These are phyloP conservation scores for Furcifer pardalis DNA, from an alignment of 2,797 vertebrate species.

Conservation along the genomic window DNA sequence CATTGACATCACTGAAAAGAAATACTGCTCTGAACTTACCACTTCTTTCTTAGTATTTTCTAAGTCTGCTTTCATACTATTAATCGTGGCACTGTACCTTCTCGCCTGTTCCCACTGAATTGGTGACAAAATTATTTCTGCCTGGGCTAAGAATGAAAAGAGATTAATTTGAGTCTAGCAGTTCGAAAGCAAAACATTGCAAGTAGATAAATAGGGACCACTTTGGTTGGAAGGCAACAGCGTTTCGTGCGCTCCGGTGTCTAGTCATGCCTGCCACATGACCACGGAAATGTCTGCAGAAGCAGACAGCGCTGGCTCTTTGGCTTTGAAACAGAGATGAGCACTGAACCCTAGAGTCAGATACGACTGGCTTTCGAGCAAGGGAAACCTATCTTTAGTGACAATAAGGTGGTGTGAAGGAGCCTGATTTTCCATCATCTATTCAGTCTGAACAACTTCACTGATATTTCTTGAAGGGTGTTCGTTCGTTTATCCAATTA, in stretches of 20 bases:
- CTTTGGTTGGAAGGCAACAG: no score
- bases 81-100: conserved; percentile 59
- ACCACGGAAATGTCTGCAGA: no score
- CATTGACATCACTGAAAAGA: background rate
- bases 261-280: no score
- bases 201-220: no score
- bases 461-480: background rate
- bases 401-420: background rate
- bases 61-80: conserved; percentile 68
- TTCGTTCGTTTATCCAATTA: background rate
- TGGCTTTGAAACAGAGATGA: no score
- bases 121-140: conserved; percentile 81
- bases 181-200: no score
- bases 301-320: no score
- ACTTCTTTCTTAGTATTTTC: conserved; percentile 61
- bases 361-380: no score
- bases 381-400: background rate
- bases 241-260: no score
- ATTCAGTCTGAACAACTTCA: background rate
- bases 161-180: background rate
- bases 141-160: conserved; percentile 75
- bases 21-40: conserved; percentile 57
- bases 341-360: no score
- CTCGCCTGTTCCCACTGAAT: conserved; percentile 71
- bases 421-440: no score